Percentiles rank a stretch among this genome's conserved stretches.
phyloP scores from a whole-genome alignment of 2,888 invertebrate species.

The Junonia oenone region DNA sequence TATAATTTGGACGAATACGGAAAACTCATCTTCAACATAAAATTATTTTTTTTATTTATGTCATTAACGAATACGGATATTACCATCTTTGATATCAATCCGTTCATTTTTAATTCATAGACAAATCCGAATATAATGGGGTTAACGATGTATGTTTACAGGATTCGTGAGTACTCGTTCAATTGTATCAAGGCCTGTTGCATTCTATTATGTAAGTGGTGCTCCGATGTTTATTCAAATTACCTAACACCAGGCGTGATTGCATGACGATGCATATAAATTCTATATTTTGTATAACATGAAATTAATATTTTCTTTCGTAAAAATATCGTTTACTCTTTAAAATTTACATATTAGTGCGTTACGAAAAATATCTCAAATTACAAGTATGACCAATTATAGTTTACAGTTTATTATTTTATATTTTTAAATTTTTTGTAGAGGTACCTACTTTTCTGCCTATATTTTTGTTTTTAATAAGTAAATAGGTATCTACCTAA shows the following conservation, averaged over 20 bases:
- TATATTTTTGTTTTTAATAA: no score
- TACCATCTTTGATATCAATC: not conserved
- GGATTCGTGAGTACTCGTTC: not conserved
- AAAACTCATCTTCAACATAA: no score
- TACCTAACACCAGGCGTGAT: constrained; percentile 12
- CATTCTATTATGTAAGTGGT: constrained; percentile 17
- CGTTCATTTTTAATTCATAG: not conserved
- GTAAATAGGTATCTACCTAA: not conserved
- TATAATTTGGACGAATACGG: no score
- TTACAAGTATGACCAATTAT: not conserved
- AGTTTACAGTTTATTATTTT: no score
- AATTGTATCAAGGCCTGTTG: constrained; percentile 15
- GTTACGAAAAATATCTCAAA: not conserved
- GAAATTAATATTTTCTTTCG: not conserved
- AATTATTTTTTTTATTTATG: no score
- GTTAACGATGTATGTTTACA: not conserved
- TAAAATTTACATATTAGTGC: not conserved
- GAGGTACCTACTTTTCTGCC: no score
- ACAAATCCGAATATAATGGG: not conserved
- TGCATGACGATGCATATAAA: constrained; percentile 20
- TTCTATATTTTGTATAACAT: constrained; percentile 10
- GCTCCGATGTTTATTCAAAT: constrained; percentile 11
- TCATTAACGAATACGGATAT: no score
- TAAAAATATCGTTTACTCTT: not conserved
- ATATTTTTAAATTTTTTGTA: no score